Base-by-base conservation (phyloP, 2,888 invertebrate genomes). In the Candidula unifasciata region DNA sequence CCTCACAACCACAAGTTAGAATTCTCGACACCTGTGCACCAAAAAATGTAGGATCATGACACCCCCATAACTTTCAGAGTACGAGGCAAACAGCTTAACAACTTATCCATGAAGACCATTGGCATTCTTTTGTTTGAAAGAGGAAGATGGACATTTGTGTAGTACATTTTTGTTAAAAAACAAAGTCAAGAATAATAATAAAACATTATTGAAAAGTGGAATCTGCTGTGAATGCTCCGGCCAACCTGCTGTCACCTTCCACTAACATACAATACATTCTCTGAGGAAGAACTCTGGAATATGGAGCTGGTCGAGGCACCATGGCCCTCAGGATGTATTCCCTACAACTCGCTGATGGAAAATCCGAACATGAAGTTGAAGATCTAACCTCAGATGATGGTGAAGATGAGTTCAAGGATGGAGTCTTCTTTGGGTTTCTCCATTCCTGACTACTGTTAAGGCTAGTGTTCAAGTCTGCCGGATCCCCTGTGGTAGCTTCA, bases 171-270 rank as follows among this genome's bases (percentile, higher is more conserved):
- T 44, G 6, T 44, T 44, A 44, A 6, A 44, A 44, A 44, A 27
- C n/a, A 27, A 66, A n/a, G 13, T 10, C 44, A 44, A 44, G 44
- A 44, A 44, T 13, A 73, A 52, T 24, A n/a, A 5, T 44, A 13
- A 52, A 73, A 52, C 27, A 44, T 66, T 86, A 92, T 87, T 93
- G 92, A 88, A 96, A 97, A 78, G 95, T 95, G 0, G 96, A 96
- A 91, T 96, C 96, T 89, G 96, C 95, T 0, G 96, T 95, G 92
- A 97, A 97, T n/a, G 96, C 96, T 6, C 96, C 97, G 83, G 96
- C 96, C 76, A 97, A 93, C 87, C 96, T 94, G 87, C 96, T 95
- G 79, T 96, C 95, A 21, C 85, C 84, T 68, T 95, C 95, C 85
- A 95, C 95, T 24, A 97, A 93, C 87, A 96, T 95, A 24, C 96